phyloP scores from a whole-genome alignment of 1,140 invertebrate genomes.

The Drosophila carrolli region DNA sequence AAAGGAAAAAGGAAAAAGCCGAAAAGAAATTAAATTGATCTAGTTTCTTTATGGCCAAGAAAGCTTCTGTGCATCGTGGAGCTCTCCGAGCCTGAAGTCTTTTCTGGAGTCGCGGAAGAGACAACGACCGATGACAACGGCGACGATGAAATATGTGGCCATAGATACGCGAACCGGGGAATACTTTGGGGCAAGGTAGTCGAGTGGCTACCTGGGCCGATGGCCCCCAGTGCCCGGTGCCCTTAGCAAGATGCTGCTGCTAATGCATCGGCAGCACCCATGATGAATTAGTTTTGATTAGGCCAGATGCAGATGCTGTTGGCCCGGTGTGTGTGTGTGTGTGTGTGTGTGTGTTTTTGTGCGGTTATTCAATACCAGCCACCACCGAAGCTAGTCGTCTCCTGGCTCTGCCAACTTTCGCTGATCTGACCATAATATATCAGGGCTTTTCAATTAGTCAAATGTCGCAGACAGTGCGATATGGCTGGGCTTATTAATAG shows the following conservation, averaged over 20 bases:
- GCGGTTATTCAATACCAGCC: neutral
- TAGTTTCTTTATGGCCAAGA: constrained; percentile 80
- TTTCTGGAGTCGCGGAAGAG: constrained; percentile 22
- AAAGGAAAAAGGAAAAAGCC: constrained; percentile 44
- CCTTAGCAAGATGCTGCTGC: constrained; percentile 43
- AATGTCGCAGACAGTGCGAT: constrained; percentile 71
- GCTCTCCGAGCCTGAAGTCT: constrained; percentile 4
- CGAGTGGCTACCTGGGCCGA: constrained; percentile 13
- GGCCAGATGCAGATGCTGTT: constrained; percentile 37
- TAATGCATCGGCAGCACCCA: constrained; percentile 78
- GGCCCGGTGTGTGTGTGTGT: neutral
- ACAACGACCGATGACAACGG: constrained; percentile 48
- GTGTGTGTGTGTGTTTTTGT: constrained; percentile 32
- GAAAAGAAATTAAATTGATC: constrained; percentile 81
- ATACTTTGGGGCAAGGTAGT: constrained; percentile 32
- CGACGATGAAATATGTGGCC: constrained; percentile 78
- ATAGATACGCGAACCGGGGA: constrained; percentile 61
- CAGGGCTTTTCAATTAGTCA: constrained; percentile 80
- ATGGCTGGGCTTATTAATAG: constrained; percentile 71
- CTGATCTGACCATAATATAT: constrained; percentile 68
- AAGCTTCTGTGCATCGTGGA: constrained; percentile 70
- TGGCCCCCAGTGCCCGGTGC: constrained; percentile 13
- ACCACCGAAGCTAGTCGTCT: neutral
- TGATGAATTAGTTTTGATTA: constrained; percentile 84
- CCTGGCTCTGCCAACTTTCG: constrained; percentile 57